Evolutionary conservation across 2,113 vertebrate species (phyloP).

Genomic region (Chionomys nivalis): DNA sequence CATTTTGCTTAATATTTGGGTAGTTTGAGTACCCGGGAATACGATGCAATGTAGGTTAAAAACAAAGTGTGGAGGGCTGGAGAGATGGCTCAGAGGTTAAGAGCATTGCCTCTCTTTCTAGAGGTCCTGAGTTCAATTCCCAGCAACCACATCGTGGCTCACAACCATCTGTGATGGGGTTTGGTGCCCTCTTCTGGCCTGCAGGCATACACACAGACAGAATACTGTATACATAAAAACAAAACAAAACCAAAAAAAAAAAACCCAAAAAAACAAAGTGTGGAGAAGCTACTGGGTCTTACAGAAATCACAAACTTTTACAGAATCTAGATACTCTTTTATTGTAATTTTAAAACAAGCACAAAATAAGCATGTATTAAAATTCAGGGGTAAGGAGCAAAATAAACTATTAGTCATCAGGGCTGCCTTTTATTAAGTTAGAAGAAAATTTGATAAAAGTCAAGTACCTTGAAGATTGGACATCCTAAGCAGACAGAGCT

Average conservation of each 20-base stretch:
- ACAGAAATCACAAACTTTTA: constrained; percentile 25
- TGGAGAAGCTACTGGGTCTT: background rate
- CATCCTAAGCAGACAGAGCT: background rate
- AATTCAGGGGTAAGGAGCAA: background rate
- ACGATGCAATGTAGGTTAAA: background rate
- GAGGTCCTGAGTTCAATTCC: too few species aligned
- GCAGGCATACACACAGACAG: too few species aligned
- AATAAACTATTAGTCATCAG: background rate
- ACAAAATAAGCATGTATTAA: background rate
- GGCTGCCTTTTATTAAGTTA: background rate
- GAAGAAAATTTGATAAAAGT: constrained; percentile 8
- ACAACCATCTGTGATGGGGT: too few species aligned
- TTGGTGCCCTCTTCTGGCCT: too few species aligned
- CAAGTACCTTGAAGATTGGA: background rate
- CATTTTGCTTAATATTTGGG: constrained; percentile 20
- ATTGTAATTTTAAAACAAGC: constrained; percentile 51
- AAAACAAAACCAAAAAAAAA: too few species aligned
- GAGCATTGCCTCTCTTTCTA: too few species aligned
- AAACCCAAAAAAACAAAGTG: constrained; percentile 14
- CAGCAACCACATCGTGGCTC: too few species aligned
- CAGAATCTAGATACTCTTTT: background rate
- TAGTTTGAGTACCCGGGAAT: background rate
- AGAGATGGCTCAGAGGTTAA: too few species aligned
- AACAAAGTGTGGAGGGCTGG: background rate
- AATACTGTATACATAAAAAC: too few species aligned